Percentiles rank a stretch among this genome's conserved stretches.
These are phyloP conservation scores for Glaucopsyche alexis DNA, from an alignment of 2,888 invertebrate genomes.

Conservation along the genomic window DNA sequence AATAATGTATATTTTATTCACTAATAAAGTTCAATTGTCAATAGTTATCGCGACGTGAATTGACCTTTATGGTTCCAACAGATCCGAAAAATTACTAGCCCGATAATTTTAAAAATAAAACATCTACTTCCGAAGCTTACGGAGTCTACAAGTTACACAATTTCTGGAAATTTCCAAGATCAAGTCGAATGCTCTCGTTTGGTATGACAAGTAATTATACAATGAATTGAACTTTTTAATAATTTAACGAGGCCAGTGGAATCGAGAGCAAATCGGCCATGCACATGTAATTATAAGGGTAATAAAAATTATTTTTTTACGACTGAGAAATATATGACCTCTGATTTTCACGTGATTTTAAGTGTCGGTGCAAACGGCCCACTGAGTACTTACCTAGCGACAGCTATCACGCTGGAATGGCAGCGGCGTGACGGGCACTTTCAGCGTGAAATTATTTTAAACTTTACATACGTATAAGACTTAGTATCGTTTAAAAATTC, in stretches of 20 bases:
- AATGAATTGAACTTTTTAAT: conserved; percentile 45
- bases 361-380: neutral
- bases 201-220: conserved; percentile 29
- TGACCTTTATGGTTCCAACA: no score
- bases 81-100: no score
- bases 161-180: conserved; percentile 9
- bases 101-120: neutral
- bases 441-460: no score
- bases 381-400: neutral
- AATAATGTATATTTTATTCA: no score
- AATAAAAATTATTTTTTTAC: conserved; percentile 43
- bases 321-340: conserved; percentile 52
- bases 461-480: no score
- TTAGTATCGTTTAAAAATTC: no score
- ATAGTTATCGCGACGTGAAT: no score
- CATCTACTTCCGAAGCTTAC: neutral
- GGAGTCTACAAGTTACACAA: conserved; percentile 5
- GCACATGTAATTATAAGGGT: conserved; percentile 43
- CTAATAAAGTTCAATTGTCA: no score
- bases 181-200: neutral
- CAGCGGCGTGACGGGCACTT: no score
- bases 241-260: conserved; percentile 56
- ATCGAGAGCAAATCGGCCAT: conserved; percentile 52
- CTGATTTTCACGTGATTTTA: conserved; percentile 48
- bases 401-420: no score